Evolutionary conservation across 2,888 invertebrate genomes (phyloP).

Genomic region (Drosophila leonis): DNA sequence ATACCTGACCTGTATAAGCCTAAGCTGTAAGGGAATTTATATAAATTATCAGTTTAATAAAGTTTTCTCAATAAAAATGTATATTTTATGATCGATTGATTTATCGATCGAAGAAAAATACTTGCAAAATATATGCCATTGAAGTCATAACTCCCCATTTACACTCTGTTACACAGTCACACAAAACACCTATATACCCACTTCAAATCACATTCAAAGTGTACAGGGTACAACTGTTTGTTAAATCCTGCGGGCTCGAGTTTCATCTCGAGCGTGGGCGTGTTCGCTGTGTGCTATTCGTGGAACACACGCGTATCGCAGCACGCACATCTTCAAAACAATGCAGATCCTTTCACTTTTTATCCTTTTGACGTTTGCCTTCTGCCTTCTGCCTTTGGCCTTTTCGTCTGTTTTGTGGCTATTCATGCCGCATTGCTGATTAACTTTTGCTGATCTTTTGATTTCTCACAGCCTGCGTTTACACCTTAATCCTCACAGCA

Average conservation of each 20-base stretch:
- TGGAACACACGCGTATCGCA: constrained; percentile 76
- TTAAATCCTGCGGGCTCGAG: constrained; percentile 53
- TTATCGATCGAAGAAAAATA: background rate
- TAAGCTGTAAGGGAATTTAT: background rate
- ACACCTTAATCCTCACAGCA: constrained; percentile 35
- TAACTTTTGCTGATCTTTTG: constrained; percentile 54
- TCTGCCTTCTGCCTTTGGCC: background rate
- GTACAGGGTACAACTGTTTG: background rate
- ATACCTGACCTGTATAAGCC: background rate
- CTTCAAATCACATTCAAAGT: background rate
- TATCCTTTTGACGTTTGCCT: constrained; percentile 22
- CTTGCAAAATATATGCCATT: background rate
- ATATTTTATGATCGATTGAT: background rate
- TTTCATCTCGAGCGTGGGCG: constrained; percentile 53
- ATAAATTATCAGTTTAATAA: too few relatives aligned
- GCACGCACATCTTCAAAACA: constrained; percentile 68
- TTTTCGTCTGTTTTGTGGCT: constrained; percentile 16
- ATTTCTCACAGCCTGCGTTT: constrained; percentile 21
- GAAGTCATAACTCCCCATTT: background rate
- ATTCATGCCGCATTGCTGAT: constrained; percentile 36
- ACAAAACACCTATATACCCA: background rate
- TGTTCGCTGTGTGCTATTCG: constrained; percentile 47
- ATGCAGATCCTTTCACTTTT: constrained; percentile 33
- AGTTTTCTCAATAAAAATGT: background rate
- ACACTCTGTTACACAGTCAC: background rate